A percentile compares a stretch with the other conserved stretches of the same genome.
These are phyloP conservation scores for Buathra laborator DNA, from an alignment of 2,888 invertebrate species.

Conservation along the genomic window DNA sequence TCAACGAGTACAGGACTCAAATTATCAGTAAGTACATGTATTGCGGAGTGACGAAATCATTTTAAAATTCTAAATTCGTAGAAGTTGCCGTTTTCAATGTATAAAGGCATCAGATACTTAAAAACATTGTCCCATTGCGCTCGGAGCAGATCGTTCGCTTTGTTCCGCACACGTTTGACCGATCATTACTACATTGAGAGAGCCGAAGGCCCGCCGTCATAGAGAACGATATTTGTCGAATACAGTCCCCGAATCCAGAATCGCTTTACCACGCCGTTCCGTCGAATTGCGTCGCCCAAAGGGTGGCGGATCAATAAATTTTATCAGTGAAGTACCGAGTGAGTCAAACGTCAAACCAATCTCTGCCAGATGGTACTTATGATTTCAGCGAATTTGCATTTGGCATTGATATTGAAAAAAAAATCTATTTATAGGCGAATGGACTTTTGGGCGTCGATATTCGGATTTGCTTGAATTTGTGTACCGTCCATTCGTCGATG, in stretches of 20 bases:
- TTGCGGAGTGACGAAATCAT: background rate
- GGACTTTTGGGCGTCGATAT: background rate
- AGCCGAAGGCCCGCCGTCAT: background rate
- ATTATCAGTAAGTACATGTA: background rate
- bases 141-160: background rate
- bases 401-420: conserved; percentile 44
- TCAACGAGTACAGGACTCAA: too few relatives aligned
- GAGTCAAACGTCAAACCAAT: conserved; percentile 63
- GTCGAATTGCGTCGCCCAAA: background rate
- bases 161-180: background rate
- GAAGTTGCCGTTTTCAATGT: background rate
- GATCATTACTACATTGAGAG: background rate
- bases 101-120: background rate
- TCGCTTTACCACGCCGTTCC: background rate
- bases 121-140: too few relatives aligned
- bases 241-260: background rate
- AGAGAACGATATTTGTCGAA: conserved; percentile 9
- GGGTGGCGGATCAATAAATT: conserved; percentile 19
- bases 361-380: conserved; percentile 46
- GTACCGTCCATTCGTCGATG: conserved; percentile 17
- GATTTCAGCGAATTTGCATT: conserved; percentile 48
- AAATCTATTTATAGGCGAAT: conserved; percentile 49
- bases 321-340: conserved; percentile 23
- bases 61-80: background rate
- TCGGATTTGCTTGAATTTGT: background rate